Conservation (phyloP, 1,140 invertebrate genomes). For the Apocrypta bakeri region DNA sequence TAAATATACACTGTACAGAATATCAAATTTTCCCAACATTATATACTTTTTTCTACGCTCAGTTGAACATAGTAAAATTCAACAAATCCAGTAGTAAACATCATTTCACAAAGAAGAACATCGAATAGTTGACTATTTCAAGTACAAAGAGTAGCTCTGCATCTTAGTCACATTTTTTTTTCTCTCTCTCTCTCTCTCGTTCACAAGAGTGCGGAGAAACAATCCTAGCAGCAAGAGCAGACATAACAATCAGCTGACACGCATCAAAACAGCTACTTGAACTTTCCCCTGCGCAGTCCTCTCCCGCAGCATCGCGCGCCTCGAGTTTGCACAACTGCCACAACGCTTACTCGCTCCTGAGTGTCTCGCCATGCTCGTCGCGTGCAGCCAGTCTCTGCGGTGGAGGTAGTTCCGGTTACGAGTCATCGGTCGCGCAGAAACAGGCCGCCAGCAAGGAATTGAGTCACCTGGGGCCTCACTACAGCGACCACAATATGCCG, state of each 20-base stretch:
- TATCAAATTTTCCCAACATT: too few species aligned
- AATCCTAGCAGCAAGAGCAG: background rate
- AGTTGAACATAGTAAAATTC: too few species aligned
- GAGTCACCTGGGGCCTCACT: conserved; percentile 74
- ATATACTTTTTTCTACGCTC: too few species aligned
- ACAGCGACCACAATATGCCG: conserved; percentile 68
- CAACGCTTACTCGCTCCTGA: conserved; percentile 5
- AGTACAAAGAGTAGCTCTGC: too few species aligned
- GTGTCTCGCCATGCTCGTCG: conserved; percentile 63
- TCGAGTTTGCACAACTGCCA: conserved; percentile 66
- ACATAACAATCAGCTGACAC: too few species aligned
- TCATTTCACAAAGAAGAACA: too few species aligned
- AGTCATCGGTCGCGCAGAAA: conserved; percentile 63
- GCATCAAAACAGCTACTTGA: too few species aligned
- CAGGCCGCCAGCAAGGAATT: background rate
- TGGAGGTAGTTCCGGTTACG: conserved; percentile 76
- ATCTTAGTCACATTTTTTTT: too few species aligned
- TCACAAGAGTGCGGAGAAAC: background rate
- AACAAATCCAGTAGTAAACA: too few species aligned
- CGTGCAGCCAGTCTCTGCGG: conserved; percentile 72
- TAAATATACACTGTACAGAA: too few species aligned
- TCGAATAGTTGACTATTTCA: too few species aligned
- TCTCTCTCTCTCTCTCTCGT: background rate
- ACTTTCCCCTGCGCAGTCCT: background rate
- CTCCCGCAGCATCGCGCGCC: conserved; percentile 30